Conservation (phyloP, 2,888 invertebrate species). For the Drepana falcataria region DNA sequence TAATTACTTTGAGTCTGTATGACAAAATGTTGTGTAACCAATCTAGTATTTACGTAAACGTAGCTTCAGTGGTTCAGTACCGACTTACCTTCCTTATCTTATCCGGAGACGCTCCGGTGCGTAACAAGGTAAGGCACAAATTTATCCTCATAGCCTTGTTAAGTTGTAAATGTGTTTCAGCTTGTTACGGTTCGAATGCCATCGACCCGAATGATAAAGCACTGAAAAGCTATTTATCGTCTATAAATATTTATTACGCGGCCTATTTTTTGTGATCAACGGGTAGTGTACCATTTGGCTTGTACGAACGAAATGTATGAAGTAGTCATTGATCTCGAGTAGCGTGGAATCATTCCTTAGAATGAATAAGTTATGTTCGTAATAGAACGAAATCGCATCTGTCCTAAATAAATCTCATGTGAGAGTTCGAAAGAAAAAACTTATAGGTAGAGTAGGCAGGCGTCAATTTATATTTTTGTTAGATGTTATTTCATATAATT, state of each 20-base stretch:
- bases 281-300: background rate
- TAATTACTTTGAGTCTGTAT: background rate
- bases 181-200: constrained; percentile 44
- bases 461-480: too few relatives aligned
- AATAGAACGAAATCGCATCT: too few relatives aligned
- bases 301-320: too few relatives aligned
- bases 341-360: too few relatives aligned
- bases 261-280: background rate
- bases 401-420: too few relatives aligned
- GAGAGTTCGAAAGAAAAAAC: too few relatives aligned
- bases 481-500: too few relatives aligned
- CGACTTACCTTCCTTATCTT: constrained; percentile 38
- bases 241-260: background rate
- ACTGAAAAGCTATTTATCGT: background rate
- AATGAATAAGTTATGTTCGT: too few relatives aligned
- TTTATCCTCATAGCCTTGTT: constrained; percentile 54
- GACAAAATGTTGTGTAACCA: background rate
- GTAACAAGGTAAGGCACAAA: constrained; percentile 39
- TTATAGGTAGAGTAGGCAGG: too few relatives aligned
- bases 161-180: constrained; percentile 57
- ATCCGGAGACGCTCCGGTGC: constrained; percentile 15
- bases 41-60: background rate
- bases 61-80: constrained; percentile 17
- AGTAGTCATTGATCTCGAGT: too few relatives aligned
- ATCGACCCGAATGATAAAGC: constrained; percentile 19